Conservation (phyloP, 2,113 vertebrate species). For the Ursus arctos region DNA sequence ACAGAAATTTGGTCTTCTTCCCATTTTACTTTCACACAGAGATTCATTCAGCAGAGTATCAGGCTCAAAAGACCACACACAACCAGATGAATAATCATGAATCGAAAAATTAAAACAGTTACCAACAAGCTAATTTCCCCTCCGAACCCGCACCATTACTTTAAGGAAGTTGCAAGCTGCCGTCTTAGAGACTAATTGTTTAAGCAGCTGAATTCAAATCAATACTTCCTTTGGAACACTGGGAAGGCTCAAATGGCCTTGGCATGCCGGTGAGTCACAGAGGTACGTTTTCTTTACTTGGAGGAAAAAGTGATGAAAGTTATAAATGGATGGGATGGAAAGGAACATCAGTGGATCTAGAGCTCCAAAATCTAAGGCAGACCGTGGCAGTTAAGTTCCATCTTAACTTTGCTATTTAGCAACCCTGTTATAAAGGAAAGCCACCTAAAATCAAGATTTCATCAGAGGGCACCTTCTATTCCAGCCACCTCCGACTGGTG, state of each 20-base stretch:
- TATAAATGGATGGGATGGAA: not conserved
- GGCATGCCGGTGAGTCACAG: slow-evolving; percentile 1
- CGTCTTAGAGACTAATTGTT: not conserved
- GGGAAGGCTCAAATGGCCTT: not conserved
- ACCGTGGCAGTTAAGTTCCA: not conserved
- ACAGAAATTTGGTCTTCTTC: not conserved
- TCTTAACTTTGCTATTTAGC: not conserved
- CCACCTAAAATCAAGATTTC: not conserved
- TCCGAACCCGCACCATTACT: not conserved
- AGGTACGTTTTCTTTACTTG: slow-evolving; percentile 14
- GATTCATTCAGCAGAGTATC: not conserved
- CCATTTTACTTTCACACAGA: not conserved
- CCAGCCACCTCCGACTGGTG: no score
- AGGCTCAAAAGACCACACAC: not conserved
- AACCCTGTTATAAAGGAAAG: not conserved
- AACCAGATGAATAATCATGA: not conserved
- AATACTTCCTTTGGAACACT: not conserved
- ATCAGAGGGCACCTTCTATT: not conserved
- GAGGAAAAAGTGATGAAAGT: slow-evolving; percentile 30
- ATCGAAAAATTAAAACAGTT: not conserved
- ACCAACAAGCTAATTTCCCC: not conserved
- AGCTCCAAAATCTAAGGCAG: not conserved
- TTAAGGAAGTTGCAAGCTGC: not conserved
- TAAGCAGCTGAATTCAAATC: slow-evolving; percentile 44
- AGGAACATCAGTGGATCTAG: not conserved